Evolutionary conservation across 2,797 vertebrate species (phyloP).

Genomic region (Mormyrus hasselquistii): DNA sequence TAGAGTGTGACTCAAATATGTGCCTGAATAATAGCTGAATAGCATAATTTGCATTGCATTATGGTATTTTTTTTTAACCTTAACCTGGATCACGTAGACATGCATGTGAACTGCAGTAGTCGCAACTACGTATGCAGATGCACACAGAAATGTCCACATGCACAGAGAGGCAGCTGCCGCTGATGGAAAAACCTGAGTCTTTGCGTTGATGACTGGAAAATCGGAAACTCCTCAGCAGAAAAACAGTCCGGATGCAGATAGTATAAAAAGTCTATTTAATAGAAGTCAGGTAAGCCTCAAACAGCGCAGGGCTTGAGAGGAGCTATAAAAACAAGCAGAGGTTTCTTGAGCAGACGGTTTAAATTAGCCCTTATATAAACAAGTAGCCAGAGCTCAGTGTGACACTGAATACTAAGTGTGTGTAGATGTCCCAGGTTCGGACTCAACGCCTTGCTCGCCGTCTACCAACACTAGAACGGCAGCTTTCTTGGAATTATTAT

Average conservation of each 20-base stretch:
- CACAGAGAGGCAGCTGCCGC: neutral
- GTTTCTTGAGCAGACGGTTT: slow-evolving; percentile 53
- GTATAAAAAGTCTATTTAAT: slow-evolving; percentile 64
- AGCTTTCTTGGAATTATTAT: slow-evolving; percentile 38
- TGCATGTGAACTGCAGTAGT: neutral
- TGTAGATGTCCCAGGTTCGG: slow-evolving; percentile 32
- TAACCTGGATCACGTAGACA: neutral
- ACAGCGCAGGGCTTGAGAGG: slow-evolving; percentile 46
- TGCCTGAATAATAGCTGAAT: neutral
- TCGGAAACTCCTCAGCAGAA: slow-evolving; percentile 57
- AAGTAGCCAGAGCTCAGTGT: slow-evolving; percentile 37
- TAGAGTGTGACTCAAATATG: neutral
- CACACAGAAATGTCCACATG: neutral
- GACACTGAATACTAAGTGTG: slow-evolving; percentile 40
- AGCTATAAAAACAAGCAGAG: slow-evolving; percentile 57
- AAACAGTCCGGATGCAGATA: slow-evolving; percentile 57
- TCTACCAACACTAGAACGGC: slow-evolving; percentile 26
- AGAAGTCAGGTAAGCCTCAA: slow-evolving; percentile 58
- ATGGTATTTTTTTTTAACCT: neutral
- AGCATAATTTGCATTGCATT: neutral
- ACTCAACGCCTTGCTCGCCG: slow-evolving; percentile 42
- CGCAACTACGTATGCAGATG: slow-evolving; percentile 20
- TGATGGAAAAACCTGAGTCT: slow-evolving; percentile 30
- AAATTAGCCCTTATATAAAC: slow-evolving; percentile 59
- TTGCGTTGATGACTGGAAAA: slow-evolving; percentile 55